Evolutionary conservation across 2,113 vertebrate species (phyloP), one percentile per base, ranked within the genome.

Genomic region (Oncorhynchus masou): DNA sequence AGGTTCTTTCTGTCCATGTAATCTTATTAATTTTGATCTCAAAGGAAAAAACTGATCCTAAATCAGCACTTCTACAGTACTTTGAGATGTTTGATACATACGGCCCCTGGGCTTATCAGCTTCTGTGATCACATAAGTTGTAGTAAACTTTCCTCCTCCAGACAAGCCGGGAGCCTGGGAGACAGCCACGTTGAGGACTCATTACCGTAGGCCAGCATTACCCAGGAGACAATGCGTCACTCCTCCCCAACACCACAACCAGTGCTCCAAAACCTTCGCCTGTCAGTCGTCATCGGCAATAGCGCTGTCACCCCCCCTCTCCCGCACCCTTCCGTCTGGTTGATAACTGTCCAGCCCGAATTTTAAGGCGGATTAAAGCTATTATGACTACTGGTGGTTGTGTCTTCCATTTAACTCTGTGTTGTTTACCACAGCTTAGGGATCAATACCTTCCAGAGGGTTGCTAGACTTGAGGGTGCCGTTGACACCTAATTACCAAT

Each of bases 101-200:
- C n/a, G 15, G 19, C 19, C 49, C 59, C 19, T n/a, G 15, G 59
- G 59, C 59, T 62, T 62, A 62, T 62, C 59, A 22, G 6, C n/a
- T 62, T 20, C 59, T 62, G 3, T 62, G 59, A 62, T 62, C 59
- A 24, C 59, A 45, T 11, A 15, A 57, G 4, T 57, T 57, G 19
- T n/a, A 15, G n/a, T 60, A 62, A 62, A 62, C 59, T 9, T 62
- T 22, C 59, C 59, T 60, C 59, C 59, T 12, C 59, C 59, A 62
- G 51, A 60, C 24, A 25, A 60, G 27, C 27, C 6, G 12, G 27
- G 19, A n/a, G 71, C 27, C 48, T 19, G 68, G 59, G 67, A 62
- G 48, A n/a, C 24, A 70, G 73, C 64, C 67, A 71, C 9, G 39
- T 74, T 74, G 78, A 73, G 70, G 70, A 57, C 73, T 71, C 69